Percentiles rank a stretch among this genome's conserved stretches.
phyloP scores from a whole-genome alignment of 30 jellyfish, hydroid and myxozoan species.

The Cassiopea andromeda region DNA sequence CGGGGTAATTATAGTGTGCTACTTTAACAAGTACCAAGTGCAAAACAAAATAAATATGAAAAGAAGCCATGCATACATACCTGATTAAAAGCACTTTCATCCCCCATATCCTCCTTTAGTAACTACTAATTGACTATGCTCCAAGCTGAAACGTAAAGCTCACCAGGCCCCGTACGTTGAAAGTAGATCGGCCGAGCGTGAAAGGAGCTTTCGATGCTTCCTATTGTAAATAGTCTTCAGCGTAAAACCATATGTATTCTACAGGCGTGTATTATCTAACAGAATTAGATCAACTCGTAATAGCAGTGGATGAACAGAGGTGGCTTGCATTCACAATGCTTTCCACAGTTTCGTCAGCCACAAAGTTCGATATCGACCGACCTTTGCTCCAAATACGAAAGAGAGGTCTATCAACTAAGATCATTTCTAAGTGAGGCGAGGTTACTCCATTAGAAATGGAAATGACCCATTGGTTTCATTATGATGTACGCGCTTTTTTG shows the following conservation, averaged over 20 bases:
- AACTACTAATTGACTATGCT: background rate
- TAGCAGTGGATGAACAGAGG: background rate
- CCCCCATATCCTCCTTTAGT: conserved; percentile 20
- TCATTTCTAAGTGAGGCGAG: too few relatives aligned
- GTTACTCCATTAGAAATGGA: too few relatives aligned
- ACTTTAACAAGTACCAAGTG: too few relatives aligned
- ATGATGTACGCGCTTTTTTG: too few relatives aligned
- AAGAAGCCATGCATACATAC: background rate
- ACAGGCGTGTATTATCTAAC: background rate
- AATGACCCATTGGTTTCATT: too few relatives aligned
- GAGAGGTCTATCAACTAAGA: conserved; percentile 1
- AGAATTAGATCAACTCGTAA: background rate
- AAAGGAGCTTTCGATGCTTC: background rate
- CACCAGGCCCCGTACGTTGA: background rate
- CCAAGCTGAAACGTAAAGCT: background rate
- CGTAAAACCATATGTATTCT: background rate
- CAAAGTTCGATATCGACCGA: conserved; percentile 1
- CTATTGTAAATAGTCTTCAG: background rate
- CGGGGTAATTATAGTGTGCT: background rate
- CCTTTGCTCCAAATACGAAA: conserved; percentile 47
- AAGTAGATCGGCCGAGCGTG: background rate
- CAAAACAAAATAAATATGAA: background rate
- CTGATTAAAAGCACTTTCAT: conserved; percentile 8
- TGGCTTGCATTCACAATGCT: background rate
- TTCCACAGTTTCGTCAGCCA: background rate